Percentiles rank a stretch among this genome's conserved stretches.
These are phyloP conservation scores for Drosophila anceps DNA, from an alignment of 2,888 invertebrate species.

Conservation along the genomic window DNA sequence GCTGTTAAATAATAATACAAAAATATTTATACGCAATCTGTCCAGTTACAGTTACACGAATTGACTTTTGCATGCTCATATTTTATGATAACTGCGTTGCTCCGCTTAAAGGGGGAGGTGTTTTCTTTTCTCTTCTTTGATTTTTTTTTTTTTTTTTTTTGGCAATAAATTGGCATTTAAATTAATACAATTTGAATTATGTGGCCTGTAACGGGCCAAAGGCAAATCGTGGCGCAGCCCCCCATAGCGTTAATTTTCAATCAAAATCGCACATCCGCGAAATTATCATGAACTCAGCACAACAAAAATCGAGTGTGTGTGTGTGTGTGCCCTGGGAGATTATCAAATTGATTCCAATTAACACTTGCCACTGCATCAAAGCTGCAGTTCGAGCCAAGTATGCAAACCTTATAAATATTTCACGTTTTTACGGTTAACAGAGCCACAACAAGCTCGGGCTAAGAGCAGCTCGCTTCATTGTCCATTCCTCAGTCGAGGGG, in stretches of 20 bases:
- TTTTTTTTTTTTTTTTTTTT: slow-evolving; percentile 59
- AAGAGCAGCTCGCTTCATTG: slow-evolving; percentile 10
- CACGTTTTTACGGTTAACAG: slow-evolving; percentile 73
- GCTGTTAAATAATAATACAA: slow-evolving; percentile 29
- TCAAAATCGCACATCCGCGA: slow-evolving; percentile 82
- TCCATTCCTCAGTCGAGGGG: slow-evolving; percentile 7
- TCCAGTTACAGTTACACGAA: slow-evolving; percentile 64
- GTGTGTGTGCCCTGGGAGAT: slow-evolving; percentile 68
- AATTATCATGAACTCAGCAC: slow-evolving; percentile 82
- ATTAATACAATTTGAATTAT: slow-evolving; percentile 84
- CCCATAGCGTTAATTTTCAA: slow-evolving; percentile 84
- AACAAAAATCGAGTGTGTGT: slow-evolving; percentile 36
- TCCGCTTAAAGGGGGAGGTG: slow-evolving; percentile 51
- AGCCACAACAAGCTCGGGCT: slow-evolving; percentile 56
- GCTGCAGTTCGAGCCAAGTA: slow-evolving; percentile 43
- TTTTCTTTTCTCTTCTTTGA: slow-evolving; percentile 11
- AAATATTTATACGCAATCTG: slow-evolving; percentile 71
- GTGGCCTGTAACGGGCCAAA: slow-evolving; percentile 51
- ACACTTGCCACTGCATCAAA: slow-evolving; percentile 85
- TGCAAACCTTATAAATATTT: slow-evolving; percentile 76
- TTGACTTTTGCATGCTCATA: slow-evolving; percentile 47
- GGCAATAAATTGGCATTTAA: slow-evolving; percentile 84
- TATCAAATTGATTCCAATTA: slow-evolving; percentile 86
- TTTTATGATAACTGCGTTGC: slow-evolving; percentile 42
- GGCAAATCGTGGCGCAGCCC: slow-evolving; percentile 60